Percentiles rank a stretch among this genome's conserved stretches.
Evolutionary conservation across 2,113 vertebrate species (phyloP).

Genomic region (Aspiorhynchus laticeps): DNA sequence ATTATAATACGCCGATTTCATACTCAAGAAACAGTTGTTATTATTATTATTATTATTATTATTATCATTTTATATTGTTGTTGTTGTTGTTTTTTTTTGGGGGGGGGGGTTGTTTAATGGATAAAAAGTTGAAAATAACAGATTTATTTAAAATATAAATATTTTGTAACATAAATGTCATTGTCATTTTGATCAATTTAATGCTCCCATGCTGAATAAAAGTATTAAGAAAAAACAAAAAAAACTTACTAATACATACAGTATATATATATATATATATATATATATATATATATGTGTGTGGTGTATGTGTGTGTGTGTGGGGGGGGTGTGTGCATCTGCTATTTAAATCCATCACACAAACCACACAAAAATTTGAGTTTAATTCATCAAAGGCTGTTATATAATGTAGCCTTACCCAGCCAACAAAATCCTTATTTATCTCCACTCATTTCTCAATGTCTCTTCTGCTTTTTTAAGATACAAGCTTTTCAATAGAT

Average conservation of each 20-base stretch:
- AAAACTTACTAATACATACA: too few relatives aligned
- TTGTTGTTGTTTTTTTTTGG: too few relatives aligned
- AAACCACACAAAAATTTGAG: not conserved
- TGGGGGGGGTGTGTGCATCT: too few relatives aligned
- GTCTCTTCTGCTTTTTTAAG: not conserved
- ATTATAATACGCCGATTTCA: not conserved
- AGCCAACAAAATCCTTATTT: not conserved
- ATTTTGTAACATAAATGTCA: not conserved
- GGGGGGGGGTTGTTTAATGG: not conserved
- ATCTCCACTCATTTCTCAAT: not conserved
- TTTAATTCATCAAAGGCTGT: conserved; percentile 7
- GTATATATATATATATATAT: too few relatives aligned
- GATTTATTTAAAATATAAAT: not conserved
- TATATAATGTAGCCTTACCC: not conserved
- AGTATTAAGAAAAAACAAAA: not conserved
- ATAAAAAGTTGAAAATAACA: not conserved
- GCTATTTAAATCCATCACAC: not conserved
- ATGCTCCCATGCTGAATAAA: not conserved
- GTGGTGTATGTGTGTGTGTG: too few relatives aligned
- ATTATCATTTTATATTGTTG: too few relatives aligned
- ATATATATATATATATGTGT: too few relatives aligned
- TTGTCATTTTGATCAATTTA: not conserved
- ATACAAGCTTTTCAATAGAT: not conserved
- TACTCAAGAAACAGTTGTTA: too few relatives aligned
- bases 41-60: too few relatives aligned